phyloP scores from a whole-genome alignment of 2,113 vertebrate species.

The Anhinga anhinga region DNA sequence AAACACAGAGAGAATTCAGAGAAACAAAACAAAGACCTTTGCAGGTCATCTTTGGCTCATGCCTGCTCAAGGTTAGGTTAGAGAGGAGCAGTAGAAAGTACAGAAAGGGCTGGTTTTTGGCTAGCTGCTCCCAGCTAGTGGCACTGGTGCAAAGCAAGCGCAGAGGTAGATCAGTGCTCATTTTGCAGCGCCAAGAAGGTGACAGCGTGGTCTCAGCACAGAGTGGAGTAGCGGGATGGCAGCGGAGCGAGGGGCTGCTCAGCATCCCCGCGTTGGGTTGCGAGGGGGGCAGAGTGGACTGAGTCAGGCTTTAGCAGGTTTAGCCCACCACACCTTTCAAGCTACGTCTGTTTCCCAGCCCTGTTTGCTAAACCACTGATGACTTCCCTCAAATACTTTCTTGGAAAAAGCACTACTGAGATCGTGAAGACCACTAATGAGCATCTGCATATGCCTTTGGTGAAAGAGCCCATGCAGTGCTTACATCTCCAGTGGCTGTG shows the following conservation, averaged over 20 bases:
- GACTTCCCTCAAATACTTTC: not conserved
- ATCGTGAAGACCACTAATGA: not conserved
- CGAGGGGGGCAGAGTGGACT: not conserved
- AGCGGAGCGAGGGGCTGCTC: not conserved
- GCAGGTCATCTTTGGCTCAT: not conserved
- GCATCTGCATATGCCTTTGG: not conserved
- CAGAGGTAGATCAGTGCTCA: not conserved
- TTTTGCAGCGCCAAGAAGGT: not conserved
- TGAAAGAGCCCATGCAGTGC: not conserved
- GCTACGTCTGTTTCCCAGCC: not conserved
- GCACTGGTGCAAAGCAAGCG: not conserved
- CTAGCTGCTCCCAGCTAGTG: not conserved
- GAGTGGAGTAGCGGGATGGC: rapidly evolving
- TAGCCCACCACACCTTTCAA: not conserved
- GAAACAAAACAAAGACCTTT: not conserved
- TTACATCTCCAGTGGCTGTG: not conserved
- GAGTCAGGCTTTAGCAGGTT: not conserved
- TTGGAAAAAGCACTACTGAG: not conserved
- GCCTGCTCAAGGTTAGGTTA: not conserved
- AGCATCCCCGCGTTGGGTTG: rapidly evolving
- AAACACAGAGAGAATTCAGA: not conserved
- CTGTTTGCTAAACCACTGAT: not conserved
- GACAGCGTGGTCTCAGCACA: not conserved
- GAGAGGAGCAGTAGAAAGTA: not conserved
- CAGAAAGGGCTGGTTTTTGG: not conserved